Evolutionary conservation across 2,797 vertebrate genomes (phyloP).

Genomic region (Tarsius wallacei): DNA sequence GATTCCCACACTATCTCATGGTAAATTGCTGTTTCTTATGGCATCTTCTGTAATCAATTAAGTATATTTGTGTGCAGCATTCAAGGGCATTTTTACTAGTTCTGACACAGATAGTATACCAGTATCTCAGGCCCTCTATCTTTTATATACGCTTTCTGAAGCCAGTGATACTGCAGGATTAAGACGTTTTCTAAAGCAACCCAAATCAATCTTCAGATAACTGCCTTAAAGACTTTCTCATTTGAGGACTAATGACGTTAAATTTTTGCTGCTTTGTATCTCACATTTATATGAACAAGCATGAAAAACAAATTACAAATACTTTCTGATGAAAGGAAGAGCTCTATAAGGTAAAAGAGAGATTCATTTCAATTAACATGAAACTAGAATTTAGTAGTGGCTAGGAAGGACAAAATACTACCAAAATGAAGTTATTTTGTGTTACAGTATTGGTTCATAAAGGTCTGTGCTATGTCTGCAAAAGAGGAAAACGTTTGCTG

Average conservation of each 20-base stretch:
- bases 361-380: conserved; percentile 43
- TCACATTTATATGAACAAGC: conserved; percentile 58
- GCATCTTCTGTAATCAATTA: conserved; percentile 8
- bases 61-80: conserved; percentile 37
- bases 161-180: conserved; percentile 12
- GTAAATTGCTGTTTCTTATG: conserved; percentile 50
- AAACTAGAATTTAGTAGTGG: conserved; percentile 52
- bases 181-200: conserved; percentile 65
- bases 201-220: conserved; percentile 56
- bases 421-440: conserved; percentile 33
- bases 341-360: neutral
- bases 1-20: neutral
- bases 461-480: conserved; percentile 19
- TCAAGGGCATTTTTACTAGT: conserved; percentile 54
- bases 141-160: neutral
- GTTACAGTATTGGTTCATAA: conserved; percentile 47
- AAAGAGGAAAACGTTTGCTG: conserved; percentile 58
- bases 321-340: conserved; percentile 65
- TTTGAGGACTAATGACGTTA: conserved; percentile 2
- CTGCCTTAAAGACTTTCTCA: conserved; percentile 53
- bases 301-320: conserved; percentile 56
- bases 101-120: conserved; percentile 34
- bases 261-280: neutral
- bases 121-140: neutral
- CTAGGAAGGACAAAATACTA: conserved; percentile 55